A percentile compares a stretch with the other conserved stretches of the same genome.
phyloP scores from a whole-genome alignment of 2,888 invertebrate species.

The Orchesellides sinensis region DNA sequence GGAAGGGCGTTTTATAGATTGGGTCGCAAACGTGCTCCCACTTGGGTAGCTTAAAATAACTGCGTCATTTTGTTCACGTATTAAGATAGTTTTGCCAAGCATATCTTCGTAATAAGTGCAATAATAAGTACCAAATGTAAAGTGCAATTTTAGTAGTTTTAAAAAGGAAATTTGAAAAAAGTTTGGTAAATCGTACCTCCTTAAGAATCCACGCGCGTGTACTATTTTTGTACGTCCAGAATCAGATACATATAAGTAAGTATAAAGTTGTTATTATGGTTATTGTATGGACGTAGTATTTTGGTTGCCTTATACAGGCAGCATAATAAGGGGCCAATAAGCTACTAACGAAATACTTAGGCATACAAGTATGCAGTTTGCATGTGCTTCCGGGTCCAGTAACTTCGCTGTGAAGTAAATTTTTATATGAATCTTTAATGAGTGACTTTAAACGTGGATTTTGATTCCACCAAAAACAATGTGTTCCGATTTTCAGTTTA shows the following conservation, averaged over 20 bases:
- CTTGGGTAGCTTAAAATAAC: constrained; percentile 14
- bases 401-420: background rate
- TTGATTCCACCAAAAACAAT: background rate
- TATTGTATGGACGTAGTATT: background rate
- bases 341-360: background rate
- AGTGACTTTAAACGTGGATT: background rate
- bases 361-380: background rate
- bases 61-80: constrained; percentile 49
- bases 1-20: constrained; percentile 38
- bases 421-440: background rate
- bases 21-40: constrained; percentile 45
- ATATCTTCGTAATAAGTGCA: constrained; percentile 64
- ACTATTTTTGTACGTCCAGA: constrained; percentile 64
- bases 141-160: constrained; percentile 62
- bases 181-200: constrained; percentile 38
- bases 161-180: constrained; percentile 39
- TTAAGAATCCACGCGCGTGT: constrained; percentile 45
- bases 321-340: background rate
- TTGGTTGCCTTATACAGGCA: background rate
- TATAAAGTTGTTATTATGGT: background rate
- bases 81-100: constrained; percentile 50
- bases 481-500: background rate
- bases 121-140: constrained; percentile 67
- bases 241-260: constrained; percentile 15
- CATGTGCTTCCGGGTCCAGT: background rate